A percentile compares a stretch with the other conserved stretches of the same genome.
Evolutionary conservation across 2,113 vertebrate species (phyloP).

Genomic region (Origma solitaria): DNA sequence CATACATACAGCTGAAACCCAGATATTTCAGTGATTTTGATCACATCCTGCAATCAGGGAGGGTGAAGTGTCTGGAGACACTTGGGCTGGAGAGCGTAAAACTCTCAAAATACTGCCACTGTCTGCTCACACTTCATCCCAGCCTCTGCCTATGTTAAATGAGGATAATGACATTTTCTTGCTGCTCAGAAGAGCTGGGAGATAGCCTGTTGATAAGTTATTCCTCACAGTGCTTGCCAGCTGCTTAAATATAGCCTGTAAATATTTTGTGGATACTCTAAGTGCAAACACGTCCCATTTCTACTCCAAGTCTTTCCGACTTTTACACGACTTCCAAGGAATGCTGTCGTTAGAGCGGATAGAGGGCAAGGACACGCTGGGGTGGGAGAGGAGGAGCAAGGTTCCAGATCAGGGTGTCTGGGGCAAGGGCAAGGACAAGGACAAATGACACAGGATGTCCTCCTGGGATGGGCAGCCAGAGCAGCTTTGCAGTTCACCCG

Average conservation of each 20-base stretch:
- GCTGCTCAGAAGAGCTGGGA: background rate
- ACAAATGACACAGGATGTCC: background rate
- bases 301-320: background rate
- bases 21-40: background rate
- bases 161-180: background rate
- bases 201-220: background rate
- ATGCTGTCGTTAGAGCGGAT: background rate
- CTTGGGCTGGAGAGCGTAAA: background rate
- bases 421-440: background rate
- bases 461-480: background rate
- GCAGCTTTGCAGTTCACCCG: rapidly evolving
- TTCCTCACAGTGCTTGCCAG: background rate
- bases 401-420: background rate
- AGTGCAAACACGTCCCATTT: background rate
- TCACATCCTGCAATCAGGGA: background rate
- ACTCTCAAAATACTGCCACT: background rate
- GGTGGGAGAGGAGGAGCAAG: background rate
- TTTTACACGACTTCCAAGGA: background rate
- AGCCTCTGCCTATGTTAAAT: background rate
- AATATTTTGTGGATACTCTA: background rate
- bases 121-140: background rate
- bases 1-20: background rate
- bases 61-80: background rate
- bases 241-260: background rate
- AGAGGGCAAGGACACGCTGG: background rate